Evolutionary conservation across 2,888 invertebrate species (phyloP).

Genomic region (Philaethria dido): DNA sequence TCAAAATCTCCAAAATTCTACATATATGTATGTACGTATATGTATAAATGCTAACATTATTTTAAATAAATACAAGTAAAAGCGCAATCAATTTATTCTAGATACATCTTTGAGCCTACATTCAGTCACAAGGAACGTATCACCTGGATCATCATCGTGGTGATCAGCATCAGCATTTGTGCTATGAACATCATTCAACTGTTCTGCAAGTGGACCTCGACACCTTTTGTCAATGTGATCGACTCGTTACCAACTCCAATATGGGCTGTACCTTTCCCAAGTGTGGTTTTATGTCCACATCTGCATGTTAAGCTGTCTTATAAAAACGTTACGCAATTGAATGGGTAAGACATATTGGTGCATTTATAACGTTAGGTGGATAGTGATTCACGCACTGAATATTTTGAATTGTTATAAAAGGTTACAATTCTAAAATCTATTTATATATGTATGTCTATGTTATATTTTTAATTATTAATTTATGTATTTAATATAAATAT

Average conservation of each 20-base stretch:
- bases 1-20: neutral
- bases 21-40: neutral
- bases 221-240: conserved; percentile 77
- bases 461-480: no score
- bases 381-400: no score
- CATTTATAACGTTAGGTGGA: no score
- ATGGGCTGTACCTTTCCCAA: conserved; percentile 78
- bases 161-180: conserved; percentile 69
- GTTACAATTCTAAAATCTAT: no score
- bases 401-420: no score
- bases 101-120: conserved; percentile 75
- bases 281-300: conserved; percentile 75
- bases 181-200: conserved; percentile 69
- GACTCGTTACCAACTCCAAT: conserved; percentile 75
- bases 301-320: conserved; percentile 68
- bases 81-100: conserved; percentile 46
- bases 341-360: conserved; percentile 69
- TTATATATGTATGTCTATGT: no score
- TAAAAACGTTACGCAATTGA: conserved; percentile 62
- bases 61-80: no score
- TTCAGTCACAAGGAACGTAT: conserved; percentile 67
- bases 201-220: conserved; percentile 70
- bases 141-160: conserved; percentile 70
- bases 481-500: no score
- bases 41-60: no score